phyloP scores from a whole-genome alignment of 1,140 invertebrate species.

The Stenopsyche tienmushanensis region DNA sequence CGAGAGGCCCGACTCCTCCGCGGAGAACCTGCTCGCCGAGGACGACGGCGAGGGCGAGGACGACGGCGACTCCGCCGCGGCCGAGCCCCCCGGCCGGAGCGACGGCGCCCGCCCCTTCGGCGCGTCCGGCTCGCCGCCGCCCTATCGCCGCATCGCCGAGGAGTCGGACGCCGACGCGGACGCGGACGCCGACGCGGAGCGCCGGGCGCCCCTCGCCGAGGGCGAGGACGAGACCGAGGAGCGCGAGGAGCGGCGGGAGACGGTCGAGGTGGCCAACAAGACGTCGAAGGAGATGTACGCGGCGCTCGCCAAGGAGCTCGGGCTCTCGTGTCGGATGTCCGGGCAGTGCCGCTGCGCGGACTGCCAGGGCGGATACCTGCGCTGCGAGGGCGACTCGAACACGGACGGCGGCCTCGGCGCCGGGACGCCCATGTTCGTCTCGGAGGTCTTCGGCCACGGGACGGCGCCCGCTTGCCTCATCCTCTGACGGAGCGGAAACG shows the following conservation, averaged over 20 bases:
- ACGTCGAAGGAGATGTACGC: conserved; percentile 38
- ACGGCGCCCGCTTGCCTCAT: conserved; percentile 34
- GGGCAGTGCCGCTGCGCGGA: conserved; percentile 38
- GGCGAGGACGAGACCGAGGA: neutral
- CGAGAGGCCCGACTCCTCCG: too few species aligned
- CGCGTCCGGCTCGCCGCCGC: too few species aligned
- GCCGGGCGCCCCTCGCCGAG: neutral
- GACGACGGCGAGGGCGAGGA: neutral
- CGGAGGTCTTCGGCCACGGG: conserved; percentile 37
- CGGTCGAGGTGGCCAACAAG: conserved; percentile 37
- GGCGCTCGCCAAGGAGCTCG: conserved; percentile 37
- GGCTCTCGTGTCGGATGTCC: conserved; percentile 35
- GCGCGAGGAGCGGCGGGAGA: too few species aligned
- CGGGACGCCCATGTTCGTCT: conserved; percentile 40
- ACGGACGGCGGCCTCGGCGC: conserved; percentile 36
- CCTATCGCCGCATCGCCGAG: neutral
- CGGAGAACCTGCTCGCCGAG: neutral
- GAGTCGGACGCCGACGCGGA: neutral
- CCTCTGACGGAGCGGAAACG: too few species aligned
- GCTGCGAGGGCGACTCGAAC: conserved; percentile 25
- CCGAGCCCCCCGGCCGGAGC: neutral
- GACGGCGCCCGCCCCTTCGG: neutral
- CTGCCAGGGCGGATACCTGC: conserved; percentile 38
- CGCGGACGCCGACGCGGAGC: neutral
- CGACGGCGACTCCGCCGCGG: neutral